Base-by-base conservation (phyloP, 2,888 invertebrate genomes). In the Agrotis ipsilon region DNA sequence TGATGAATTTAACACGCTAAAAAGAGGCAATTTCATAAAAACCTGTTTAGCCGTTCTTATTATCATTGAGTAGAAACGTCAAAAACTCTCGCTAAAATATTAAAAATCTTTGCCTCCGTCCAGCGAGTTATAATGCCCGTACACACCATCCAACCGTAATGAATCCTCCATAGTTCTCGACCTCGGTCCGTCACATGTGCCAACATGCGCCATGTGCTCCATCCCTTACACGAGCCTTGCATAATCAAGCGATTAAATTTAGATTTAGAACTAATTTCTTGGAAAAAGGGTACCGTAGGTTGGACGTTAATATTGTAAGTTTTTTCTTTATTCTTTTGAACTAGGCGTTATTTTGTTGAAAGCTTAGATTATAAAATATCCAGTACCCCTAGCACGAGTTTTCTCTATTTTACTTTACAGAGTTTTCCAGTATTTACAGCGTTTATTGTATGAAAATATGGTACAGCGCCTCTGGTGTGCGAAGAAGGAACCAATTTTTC, bases 161-260 rank as follows among this genome's bases (percentile, higher is more conserved):
- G 52, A 72, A 48, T 18, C 32, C 57, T n/a, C 4, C 13, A 57
- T 49, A 32, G 72, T 49, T 49, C 27, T 2, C 24, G 21, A 45
- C 18, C 7, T 59, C 59, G 24, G 55, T 24, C 59, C 49, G 46
- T 64, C 67, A 78, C 58, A 67, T 68, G 49, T 54, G 9, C 24
- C 6, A 21, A 45, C 60, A 68, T 49, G 64, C 71, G 58, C 21
- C 59, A 27, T 69, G 69, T 65, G 48, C 62, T 24, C 54, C 43
- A 43, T 11, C 48, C 72, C 58, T 51, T 19, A 54, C 49, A 61
- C 49, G 57, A 19, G 1, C 11, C 67, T 69, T 65, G 80, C 49
- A 70, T 78, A 78, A 73, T 78, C 67, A 49, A 62, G 6, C 58
- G 55, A 70, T 82, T 73, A 68, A 57, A 73, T 48, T 62, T 64